These are phyloP conservation scores for Scaptomyza tumidula DNA, from an alignment of 2,888 invertebrate species.

Conservation along the genomic window DNA sequence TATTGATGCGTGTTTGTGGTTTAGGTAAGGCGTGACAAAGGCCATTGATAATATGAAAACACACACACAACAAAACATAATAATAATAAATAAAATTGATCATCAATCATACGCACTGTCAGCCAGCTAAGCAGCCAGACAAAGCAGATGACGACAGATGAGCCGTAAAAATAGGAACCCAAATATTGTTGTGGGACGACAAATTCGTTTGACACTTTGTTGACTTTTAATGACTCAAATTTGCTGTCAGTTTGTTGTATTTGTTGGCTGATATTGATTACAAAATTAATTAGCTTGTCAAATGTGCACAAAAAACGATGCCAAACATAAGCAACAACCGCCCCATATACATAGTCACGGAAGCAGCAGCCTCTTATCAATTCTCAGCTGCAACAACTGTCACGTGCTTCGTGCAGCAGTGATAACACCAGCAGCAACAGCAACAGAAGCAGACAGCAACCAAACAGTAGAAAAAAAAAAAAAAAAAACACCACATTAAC, in stretches of 20 bases:
- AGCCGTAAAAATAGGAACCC: slow-evolving; percentile 29
- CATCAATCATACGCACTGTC: slow-evolving; percentile 71
- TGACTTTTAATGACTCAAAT: slow-evolving; percentile 73
- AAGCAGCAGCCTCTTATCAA: slow-evolving; percentile 35
- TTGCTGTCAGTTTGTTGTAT: slow-evolving; percentile 45
- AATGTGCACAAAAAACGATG: slow-evolving; percentile 14
- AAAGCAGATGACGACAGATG: slow-evolving; percentile 51
- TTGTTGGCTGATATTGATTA: slow-evolving; percentile 65
- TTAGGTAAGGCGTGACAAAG: slow-evolving; percentile 19
- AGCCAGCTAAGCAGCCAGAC: slow-evolving; percentile 30
- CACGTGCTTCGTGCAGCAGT: slow-evolving; percentile 41
- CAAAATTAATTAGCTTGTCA: slow-evolving; percentile 74
- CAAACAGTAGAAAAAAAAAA: not conserved
- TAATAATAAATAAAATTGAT: slow-evolving; percentile 25
- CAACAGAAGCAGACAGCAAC: slow-evolving; percentile 14
- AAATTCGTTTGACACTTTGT: slow-evolving; percentile 55
- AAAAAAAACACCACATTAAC: not conserved
- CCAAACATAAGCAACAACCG: slow-evolving; percentile 5
- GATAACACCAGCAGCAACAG: slow-evolving; percentile 26
- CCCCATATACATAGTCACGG: not conserved
- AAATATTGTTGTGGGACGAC: slow-evolving; percentile 31
- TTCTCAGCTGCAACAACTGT: slow-evolving; percentile 26
- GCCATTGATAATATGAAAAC: slow-evolving; percentile 19
- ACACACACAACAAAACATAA: not conserved
- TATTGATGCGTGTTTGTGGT: slow-evolving; percentile 24